Evolutionary conservation across 2,888 invertebrate genomes (phyloP).

Genomic region (Nephrotoma flavescens): DNA sequence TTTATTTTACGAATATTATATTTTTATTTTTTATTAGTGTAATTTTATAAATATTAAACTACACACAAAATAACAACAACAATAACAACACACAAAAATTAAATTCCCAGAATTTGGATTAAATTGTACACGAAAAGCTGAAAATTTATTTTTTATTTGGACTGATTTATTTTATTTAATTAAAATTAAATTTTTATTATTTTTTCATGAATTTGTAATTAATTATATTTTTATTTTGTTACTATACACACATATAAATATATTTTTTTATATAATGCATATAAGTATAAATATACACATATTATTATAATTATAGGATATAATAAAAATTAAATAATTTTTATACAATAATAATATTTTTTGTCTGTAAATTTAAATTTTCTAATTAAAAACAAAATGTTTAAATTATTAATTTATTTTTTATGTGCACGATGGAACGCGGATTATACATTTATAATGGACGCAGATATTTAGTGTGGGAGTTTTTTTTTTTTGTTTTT

Average conservation of each 20-base stretch:
- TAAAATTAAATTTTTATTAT: neutral
- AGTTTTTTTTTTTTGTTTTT: too few species aligned
- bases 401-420: neutral
- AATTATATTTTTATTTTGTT: neutral
- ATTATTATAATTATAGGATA: neutral
- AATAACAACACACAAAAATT: neutral
- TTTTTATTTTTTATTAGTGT: neutral
- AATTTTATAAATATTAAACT: neutral
- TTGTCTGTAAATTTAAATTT: neutral
- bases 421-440: too few species aligned
- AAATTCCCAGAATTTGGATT: neutral
- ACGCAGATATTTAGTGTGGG: too few species aligned
- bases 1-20: neutral
- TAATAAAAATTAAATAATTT: neutral
- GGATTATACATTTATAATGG: too few species aligned
- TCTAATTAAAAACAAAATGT: neutral
- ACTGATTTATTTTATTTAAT: neutral
- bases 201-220: neutral
- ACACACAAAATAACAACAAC: neutral
- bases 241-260: neutral
- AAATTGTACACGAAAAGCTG: neutral
- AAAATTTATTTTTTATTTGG: neutral
- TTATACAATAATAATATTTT: neutral
- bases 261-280: too few species aligned
- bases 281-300: neutral